A percentile compares a stretch with the other conserved stretches of the same genome.
These are phyloP conservation scores for Marisa cornuarietis DNA, from an alignment of 1,140 invertebrate species.

Conservation along the genomic window DNA sequence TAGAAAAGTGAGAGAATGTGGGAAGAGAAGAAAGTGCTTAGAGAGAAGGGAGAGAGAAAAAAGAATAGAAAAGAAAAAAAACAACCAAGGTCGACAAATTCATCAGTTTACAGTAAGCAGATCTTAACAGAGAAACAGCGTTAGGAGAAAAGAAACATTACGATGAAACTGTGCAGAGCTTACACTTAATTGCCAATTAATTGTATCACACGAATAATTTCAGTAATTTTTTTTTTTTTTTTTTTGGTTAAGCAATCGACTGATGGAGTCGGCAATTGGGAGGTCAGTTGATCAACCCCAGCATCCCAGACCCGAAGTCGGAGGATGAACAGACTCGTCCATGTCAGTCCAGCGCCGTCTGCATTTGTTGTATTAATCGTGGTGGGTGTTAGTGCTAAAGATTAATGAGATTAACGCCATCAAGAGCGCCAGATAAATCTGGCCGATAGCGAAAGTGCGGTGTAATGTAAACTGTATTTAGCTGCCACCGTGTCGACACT, in stretches of 20 bases:
- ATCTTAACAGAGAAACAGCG: background rate
- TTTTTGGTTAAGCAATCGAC: background rate
- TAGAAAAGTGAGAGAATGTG: no score
- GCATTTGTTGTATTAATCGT: no score
- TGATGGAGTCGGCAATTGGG: background rate
- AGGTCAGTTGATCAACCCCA: no score
- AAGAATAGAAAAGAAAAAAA: conserved; percentile 9
- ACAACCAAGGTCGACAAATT: background rate
- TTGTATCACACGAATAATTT: background rate
- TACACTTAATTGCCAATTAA: background rate
- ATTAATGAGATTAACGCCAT: no score
- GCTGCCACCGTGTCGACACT: conserved; percentile 2
- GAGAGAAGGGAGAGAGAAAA: background rate
- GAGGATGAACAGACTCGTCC: no score
- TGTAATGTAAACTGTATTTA: conserved; percentile 6
- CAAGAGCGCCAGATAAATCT: no score
- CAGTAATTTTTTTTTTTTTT: background rate
- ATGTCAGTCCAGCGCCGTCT: no score
- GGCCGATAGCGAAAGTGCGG: no score
- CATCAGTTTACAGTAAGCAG: background rate
- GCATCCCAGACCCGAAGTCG: no score
- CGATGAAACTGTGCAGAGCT: background rate
- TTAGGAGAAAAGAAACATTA: no score
- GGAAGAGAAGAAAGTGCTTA: background rate
- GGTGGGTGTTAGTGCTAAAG: no score